phyloP scores from a whole-genome alignment of 1,140 invertebrate genomes.

The Archegozetes longisetosus region DNA sequence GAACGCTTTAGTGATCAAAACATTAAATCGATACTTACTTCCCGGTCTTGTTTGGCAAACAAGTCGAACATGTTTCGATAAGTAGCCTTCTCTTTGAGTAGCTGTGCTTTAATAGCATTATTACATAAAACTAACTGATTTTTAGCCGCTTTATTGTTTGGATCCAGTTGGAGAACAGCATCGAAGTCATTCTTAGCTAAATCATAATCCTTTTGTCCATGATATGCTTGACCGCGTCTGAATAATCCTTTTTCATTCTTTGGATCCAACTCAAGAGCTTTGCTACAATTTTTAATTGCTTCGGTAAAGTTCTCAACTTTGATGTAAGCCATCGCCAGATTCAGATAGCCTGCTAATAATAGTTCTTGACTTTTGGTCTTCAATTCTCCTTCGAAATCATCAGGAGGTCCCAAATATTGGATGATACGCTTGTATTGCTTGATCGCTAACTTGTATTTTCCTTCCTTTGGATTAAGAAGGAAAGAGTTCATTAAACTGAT shows the following conservation, averaged over 20 bases:
- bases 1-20: not conserved
- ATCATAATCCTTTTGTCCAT: conserved; percentile 57
- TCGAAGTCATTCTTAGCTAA: conserved; percentile 62
- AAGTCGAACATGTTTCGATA: conserved; percentile 83
- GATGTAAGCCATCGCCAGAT: conserved; percentile 66
- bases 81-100: conserved; percentile 65
- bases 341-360: conserved; percentile 55
- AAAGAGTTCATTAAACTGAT: not conserved
- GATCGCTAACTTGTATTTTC: conserved; percentile 57
- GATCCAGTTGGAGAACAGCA: conserved; percentile 49
- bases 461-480: conserved; percentile 32
- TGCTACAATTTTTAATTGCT: conserved; percentile 48
- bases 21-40: not conserved
- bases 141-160: conserved; percentile 62
- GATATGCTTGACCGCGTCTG: conserved; percentile 58
- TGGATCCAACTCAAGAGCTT: conserved; percentile 53
- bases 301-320: conserved; percentile 58
- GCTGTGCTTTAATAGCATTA: conserved; percentile 52
- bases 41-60: conserved; percentile 23
- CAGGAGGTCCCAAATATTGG: conserved; percentile 27
- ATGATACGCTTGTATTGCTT: conserved; percentile 69
- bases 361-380: conserved; percentile 27
- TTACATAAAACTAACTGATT: conserved; percentile 57
- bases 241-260: conserved; percentile 80
- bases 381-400: conserved; percentile 5